Conservation (phyloP, 2,113 vertebrate species). For the Carassius auratus region DNA sequence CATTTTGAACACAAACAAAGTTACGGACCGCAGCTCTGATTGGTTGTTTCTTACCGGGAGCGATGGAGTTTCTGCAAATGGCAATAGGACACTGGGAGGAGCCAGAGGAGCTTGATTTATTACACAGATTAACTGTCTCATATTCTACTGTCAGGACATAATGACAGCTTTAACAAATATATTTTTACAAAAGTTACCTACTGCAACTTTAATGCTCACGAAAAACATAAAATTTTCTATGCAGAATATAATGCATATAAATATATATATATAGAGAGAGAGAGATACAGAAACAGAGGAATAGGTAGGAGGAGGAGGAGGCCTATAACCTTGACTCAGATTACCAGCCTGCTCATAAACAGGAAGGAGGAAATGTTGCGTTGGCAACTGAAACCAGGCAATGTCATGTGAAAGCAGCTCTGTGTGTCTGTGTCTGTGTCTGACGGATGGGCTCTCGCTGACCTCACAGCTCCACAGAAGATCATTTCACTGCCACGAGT, state of each 20-base stretch:
- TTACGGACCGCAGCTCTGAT: too few relatives aligned
- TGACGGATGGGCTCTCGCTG: not conserved
- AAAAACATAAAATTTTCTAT: not conserved
- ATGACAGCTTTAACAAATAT: too few relatives aligned
- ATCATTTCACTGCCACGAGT: not conserved
- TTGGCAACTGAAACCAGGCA: slow-evolving; percentile 82
- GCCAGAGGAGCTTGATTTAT: too few relatives aligned
- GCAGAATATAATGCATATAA: not conserved
- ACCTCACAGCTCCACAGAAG: slow-evolving; percentile 15
- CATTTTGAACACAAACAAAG: too few relatives aligned
- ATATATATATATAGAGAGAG: slow-evolving; percentile 15
- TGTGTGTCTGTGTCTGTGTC: not conserved
- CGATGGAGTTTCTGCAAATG: too few relatives aligned
- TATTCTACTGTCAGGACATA: too few relatives aligned
- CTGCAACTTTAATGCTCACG: not conserved
- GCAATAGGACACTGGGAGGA: too few relatives aligned
- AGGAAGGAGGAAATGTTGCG: slow-evolving; percentile 82
- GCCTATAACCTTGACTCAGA: slow-evolving; percentile 80
- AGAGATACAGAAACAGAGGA: not conserved
- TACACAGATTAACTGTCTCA: too few relatives aligned
- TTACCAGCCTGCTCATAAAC: slow-evolving; percentile 78
- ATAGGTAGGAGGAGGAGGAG: slow-evolving; percentile 49
- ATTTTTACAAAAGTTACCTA: too few relatives aligned
- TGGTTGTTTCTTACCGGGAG: too few relatives aligned
- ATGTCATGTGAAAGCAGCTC: slow-evolving; percentile 78